These are phyloP conservation scores for Emesis furor DNA, from an alignment of 2,888 invertebrate species.

Conservation along the genomic window DNA sequence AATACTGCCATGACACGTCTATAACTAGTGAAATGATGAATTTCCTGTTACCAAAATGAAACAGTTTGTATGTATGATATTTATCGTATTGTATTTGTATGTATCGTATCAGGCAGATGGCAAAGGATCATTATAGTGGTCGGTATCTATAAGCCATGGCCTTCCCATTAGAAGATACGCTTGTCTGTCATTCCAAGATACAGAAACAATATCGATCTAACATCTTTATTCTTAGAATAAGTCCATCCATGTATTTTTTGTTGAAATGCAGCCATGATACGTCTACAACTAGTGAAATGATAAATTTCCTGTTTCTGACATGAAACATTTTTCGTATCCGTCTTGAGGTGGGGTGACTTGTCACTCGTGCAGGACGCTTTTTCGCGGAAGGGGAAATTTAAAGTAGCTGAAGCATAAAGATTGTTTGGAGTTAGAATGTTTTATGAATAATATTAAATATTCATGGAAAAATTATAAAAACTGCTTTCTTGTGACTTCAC, in stretches of 20 bases:
- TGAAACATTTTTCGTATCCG: slow-evolving; percentile 6
- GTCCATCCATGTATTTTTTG: too few species aligned
- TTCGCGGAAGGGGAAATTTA: slow-evolving; percentile 4
- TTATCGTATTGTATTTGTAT: too few species aligned
- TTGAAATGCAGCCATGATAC: not conserved
- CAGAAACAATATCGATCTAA: too few species aligned
- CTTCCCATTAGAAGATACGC: too few species aligned
- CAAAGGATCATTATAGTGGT: too few species aligned
- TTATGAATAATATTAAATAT: not conserved
- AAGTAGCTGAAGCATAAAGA: slow-evolving; percentile 5
- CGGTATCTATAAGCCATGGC: too few species aligned
- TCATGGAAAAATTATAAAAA: not conserved
- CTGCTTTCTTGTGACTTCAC: not conserved
- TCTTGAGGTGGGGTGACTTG: slow-evolving; percentile 2
- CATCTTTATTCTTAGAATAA: too few species aligned
- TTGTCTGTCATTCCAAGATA: too few species aligned
- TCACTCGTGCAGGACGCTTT: slow-evolving; percentile 7
- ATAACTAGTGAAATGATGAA: slow-evolving; percentile 6
- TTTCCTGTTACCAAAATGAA: slow-evolving; percentile 8
- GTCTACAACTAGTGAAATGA: not conserved
- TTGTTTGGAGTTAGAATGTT: slow-evolving; percentile 1
- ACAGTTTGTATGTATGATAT: too few species aligned
- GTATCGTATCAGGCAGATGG: too few species aligned
- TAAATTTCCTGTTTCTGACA: slow-evolving; percentile 16
- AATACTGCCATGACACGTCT: not conserved